These are phyloP conservation scores for Drosophila saltans DNA, from an alignment of 1,140 invertebrate species.

Conservation along the genomic window DNA sequence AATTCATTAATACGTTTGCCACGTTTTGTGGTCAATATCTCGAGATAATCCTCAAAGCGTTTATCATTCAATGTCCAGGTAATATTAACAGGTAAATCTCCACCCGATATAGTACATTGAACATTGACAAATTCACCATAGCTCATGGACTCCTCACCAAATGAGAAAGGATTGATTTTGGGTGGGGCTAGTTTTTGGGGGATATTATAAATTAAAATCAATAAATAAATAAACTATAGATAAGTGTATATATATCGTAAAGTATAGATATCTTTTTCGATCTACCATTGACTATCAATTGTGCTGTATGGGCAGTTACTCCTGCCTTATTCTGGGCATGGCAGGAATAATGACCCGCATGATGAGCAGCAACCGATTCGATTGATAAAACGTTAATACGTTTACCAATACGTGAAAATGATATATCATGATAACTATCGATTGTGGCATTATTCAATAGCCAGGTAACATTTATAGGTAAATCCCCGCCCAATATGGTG, in stretches of 20 bases:
- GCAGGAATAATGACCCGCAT: conserved; percentile 87
- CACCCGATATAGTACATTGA: conserved; percentile 87
- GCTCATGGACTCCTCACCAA: conserved; percentile 87
- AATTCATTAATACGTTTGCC: conserved; percentile 89
- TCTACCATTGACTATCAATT: conserved; percentile 89
- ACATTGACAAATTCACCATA: conserved; percentile 89
- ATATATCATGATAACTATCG: conserved; percentile 83
- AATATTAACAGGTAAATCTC: conserved; percentile 87
- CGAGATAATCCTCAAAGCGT: conserved; percentile 84
- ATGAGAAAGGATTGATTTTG: conserved; percentile 87
- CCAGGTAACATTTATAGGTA: conserved; percentile 88
- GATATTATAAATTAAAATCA: conserved; percentile 21
- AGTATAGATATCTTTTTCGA: not conserved
- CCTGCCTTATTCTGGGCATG: conserved; percentile 89
- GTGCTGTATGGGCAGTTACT: conserved; percentile 86
- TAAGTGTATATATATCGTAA: conserved; percentile 4
- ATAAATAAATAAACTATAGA: conserved; percentile 31
- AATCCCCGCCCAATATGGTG: conserved; percentile 88
- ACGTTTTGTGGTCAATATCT: conserved; percentile 85
- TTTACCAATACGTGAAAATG: conserved; percentile 85
- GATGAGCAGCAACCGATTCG: conserved; percentile 83
- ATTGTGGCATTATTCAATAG: conserved; percentile 85
- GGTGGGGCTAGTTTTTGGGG: conserved; percentile 85
- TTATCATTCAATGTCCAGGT: conserved; percentile 86
- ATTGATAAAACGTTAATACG: conserved; percentile 84